These are phyloP conservation scores for Lepus europaeus DNA, from an alignment of 2,113 vertebrate genomes.

Conservation along the genomic window DNA sequence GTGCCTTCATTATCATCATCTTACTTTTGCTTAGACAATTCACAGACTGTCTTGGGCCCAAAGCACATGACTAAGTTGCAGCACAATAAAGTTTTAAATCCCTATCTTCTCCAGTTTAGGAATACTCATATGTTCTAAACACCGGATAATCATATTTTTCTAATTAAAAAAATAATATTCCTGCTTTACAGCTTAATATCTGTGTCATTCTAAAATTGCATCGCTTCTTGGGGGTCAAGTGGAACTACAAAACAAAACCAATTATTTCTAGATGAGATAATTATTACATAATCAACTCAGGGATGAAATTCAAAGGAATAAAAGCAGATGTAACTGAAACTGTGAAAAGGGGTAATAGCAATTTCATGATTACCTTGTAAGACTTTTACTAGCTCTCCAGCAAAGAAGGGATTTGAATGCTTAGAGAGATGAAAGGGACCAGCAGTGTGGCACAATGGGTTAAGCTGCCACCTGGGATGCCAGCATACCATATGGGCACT, in stretches of 20 bases:
- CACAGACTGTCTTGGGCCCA: not conserved
- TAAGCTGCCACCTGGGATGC: no score
- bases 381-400: not conserved
- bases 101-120: not conserved
- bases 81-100: not conserved
- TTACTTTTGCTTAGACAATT: slow-evolving; percentile 18
- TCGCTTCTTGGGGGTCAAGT: slow-evolving; percentile 25
- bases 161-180: slow-evolving; percentile 5
- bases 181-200: not conserved
- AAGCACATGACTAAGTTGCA: not conserved
- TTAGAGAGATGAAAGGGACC: not conserved
- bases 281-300: slow-evolving; percentile 60
- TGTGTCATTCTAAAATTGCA: slow-evolving; percentile 27
- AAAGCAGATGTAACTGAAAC: slow-evolving; percentile 7
- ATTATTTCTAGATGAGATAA: slow-evolving; percentile 64
- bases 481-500: no score
- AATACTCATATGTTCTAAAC: slow-evolving; percentile 12
- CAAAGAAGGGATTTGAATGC: slow-evolving; percentile 8
- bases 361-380: not conserved
- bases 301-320: slow-evolving; percentile 47
- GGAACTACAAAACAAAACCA: slow-evolving; percentile 62
- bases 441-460: no score
- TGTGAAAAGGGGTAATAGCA: not conserved
- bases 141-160: not conserved
- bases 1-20: not conserved